A percentile compares a stretch with the other conserved stretches of the same genome.
phyloP scores from a whole-genome alignment of 2,888 invertebrate genomes.

The Hemithea aestivaria region DNA sequence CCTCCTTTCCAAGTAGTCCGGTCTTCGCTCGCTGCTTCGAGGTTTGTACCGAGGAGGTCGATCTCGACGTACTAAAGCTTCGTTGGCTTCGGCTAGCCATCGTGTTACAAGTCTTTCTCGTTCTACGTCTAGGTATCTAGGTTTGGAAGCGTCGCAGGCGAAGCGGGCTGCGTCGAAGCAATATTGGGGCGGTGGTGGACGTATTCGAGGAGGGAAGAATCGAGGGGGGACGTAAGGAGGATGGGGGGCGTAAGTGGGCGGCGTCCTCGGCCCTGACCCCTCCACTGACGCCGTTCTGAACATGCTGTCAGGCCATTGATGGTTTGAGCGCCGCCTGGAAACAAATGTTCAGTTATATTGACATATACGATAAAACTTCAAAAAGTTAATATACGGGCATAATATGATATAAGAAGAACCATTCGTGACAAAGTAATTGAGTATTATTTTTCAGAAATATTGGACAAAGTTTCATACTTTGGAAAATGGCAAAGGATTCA shows the following conservation, averaged over 20 bases:
- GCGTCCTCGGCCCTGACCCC: conserved; percentile 74
- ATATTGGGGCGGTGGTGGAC: conserved; percentile 73
- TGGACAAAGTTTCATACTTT: background rate
- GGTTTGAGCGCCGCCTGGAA: conserved; percentile 53
- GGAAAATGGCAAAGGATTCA: too few species aligned
- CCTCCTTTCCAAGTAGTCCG: conserved; percentile 64
- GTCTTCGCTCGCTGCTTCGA: conserved; percentile 68
- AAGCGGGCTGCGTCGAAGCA: conserved; percentile 76
- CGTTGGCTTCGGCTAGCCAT: conserved; percentile 75
- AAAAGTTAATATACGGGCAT: too few species aligned
- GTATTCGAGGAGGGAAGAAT: conserved; percentile 67
- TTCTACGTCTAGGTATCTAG: conserved; percentile 71
- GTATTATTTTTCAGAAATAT: background rate
- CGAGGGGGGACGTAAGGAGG: conserved; percentile 68
- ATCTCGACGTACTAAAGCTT: conserved; percentile 66
- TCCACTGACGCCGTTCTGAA: conserved; percentile 76
- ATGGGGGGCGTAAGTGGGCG: conserved; percentile 73
- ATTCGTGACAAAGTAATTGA: too few species aligned
- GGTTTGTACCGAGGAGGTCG: conserved; percentile 70
- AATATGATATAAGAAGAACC: too few species aligned
- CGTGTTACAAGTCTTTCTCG: conserved; percentile 68
- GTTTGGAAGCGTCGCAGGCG: conserved; percentile 73
- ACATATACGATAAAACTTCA: too few species aligned
- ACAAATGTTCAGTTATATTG: too few species aligned
- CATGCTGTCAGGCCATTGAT: conserved; percentile 72